Conservation (phyloP, 2,113 vertebrate species). For the Peromyscus maniculatus region DNA sequence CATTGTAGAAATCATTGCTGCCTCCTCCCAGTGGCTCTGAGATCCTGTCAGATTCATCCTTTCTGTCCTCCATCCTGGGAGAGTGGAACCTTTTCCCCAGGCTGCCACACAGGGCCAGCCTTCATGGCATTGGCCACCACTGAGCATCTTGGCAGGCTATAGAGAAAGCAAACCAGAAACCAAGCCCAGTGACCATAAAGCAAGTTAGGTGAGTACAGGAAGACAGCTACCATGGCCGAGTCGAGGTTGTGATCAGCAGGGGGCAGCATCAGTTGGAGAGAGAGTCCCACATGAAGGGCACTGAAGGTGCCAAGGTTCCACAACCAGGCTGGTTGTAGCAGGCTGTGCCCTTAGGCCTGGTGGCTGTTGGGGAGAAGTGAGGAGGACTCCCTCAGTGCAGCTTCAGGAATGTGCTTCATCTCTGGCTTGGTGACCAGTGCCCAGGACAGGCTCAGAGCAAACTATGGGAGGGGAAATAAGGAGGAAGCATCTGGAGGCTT, state of each 20-base stretch:
- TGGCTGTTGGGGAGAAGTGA: not conserved
- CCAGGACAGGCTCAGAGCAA: not conserved
- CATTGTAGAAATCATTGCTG: not conserved
- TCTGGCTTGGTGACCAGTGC: not conserved
- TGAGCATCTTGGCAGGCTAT: not conserved
- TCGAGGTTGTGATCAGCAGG: too few species aligned
- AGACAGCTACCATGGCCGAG: not conserved
- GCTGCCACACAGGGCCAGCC: not conserved
- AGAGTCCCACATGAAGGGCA: not conserved
- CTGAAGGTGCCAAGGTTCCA: not conserved
- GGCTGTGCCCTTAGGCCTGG: rapidly evolving
- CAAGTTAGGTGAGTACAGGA: not conserved
- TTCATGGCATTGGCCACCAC: not conserved
- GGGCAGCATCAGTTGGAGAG: not conserved
- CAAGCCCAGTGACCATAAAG: not conserved
- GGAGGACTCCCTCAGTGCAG: not conserved
- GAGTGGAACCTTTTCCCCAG: not conserved
- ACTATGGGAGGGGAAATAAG: not conserved
- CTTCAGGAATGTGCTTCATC: not conserved
- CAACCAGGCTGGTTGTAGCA: too few species aligned
- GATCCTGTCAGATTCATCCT: not conserved
- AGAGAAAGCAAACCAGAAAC: not conserved
- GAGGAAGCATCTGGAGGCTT: not conserved
- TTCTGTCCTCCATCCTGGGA: not conserved
- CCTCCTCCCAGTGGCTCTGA: not conserved